Conservation (phyloP, 1,140 invertebrate species). For the Polyergus mexicanus region DNA sequence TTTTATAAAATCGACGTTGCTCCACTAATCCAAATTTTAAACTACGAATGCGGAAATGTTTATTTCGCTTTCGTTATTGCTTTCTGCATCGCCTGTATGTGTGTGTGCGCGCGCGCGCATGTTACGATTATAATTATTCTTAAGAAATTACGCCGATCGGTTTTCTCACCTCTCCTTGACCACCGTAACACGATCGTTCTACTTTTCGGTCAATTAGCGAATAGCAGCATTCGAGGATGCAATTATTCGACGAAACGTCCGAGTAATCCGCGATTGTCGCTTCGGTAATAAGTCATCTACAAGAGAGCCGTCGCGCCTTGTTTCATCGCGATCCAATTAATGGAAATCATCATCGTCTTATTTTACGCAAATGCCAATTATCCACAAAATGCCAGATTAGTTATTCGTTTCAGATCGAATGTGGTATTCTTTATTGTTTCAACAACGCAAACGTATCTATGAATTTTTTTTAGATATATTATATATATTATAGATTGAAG, state of each 20-base stretch:
- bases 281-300: constrained; percentile 12
- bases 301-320: not conserved
- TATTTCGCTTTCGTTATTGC: not conserved
- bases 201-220: constrained; percentile 4
- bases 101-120: not conserved
- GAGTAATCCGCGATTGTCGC: constrained; percentile 17
- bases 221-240: not conserved
- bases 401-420: not conserved
- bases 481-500: not conserved
- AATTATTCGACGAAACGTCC: constrained; percentile 18
- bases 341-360: constrained; percentile 1
- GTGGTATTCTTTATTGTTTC: not conserved
- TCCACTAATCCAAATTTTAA: constrained; percentile 2
- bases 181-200: not conserved
- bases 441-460: not conserved
- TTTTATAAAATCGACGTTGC: constrained; percentile 53
- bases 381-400: constrained; percentile 5
- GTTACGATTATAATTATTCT: not conserved
- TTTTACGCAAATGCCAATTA: constrained; percentile 23
- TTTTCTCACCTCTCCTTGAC: not conserved
- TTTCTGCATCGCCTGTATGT: not conserved
- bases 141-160: not conserved
- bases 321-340: constrained; percentile 14
- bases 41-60: constrained; percentile 1
- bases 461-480: not conserved